Conservation (phyloP, 2,113 vertebrate genomes). For the Martes martes region DNA sequence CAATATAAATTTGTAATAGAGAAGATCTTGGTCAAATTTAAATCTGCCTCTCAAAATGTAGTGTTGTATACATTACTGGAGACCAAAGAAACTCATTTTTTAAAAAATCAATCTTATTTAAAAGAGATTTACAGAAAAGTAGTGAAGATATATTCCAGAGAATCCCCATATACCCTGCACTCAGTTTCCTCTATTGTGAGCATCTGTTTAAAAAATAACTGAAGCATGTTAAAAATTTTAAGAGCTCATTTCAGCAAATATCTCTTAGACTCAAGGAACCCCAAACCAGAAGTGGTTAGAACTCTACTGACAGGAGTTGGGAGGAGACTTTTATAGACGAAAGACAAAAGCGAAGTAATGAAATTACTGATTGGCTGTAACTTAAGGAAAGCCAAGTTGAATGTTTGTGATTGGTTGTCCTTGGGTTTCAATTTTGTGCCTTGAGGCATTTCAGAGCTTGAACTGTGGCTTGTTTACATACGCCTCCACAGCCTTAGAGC, state of each 20-base stretch:
- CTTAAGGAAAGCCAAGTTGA: neutral
- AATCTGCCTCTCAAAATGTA: neutral
- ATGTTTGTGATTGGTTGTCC: neutral
- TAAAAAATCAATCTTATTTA: neutral
- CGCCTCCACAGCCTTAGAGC: neutral
- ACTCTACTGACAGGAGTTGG: neutral
- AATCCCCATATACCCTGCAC: neutral
- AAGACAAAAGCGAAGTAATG: neutral
- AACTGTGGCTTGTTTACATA: no score
- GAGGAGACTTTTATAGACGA: neutral
- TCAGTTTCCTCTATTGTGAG: neutral
- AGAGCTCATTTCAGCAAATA: neutral
- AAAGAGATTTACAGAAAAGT: neutral
- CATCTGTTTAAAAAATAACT: neutral
- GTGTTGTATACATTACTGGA: neutral
- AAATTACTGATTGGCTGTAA: neutral
- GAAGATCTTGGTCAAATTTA: neutral
- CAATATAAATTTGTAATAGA: neutral
- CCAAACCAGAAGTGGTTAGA: neutral
- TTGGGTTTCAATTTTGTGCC: neutral
- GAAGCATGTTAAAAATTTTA: neutral
- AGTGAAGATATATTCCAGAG: neutral
- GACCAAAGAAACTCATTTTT: neutral
- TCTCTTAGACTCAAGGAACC: neutral
- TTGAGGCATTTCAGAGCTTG: neutral